phyloP scores from a whole-genome alignment of 2,888 invertebrate species.

The Orchestes rusci region DNA sequence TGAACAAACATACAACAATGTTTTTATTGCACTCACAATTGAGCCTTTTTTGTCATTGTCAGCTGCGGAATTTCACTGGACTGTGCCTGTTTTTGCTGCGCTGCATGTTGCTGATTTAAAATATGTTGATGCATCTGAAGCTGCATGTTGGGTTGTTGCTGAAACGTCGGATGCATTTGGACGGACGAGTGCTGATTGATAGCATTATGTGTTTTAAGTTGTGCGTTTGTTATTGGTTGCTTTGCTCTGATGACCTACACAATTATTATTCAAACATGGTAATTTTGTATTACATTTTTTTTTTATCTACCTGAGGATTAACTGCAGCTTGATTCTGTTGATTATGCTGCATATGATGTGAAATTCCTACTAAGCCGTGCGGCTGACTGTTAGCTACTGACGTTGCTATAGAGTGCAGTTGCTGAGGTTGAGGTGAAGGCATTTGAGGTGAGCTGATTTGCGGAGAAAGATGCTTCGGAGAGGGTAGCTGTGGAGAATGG shows the following conservation, averaged over 20 bases:
- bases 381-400: constrained; percentile 7
- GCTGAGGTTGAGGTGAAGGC: constrained; percentile 26
- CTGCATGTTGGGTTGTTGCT: constrained; percentile 9
- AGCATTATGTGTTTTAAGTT: no score
- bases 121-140: constrained; percentile 15
- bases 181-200: constrained; percentile 19
- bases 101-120: constrained; percentile 15
- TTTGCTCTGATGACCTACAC: constrained; percentile 10
- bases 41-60: constrained; percentile 39
- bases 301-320: constrained; percentile 10
- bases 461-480: constrained; percentile 19
- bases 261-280: neutral
- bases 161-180: neutral
- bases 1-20: neutral
- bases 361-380: constrained; percentile 6
- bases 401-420: constrained; percentile 5
- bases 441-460: constrained; percentile 23
- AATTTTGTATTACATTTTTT: neutral
- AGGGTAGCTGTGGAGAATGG: constrained; percentile 18
- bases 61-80: constrained; percentile 23
- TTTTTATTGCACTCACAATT: constrained; percentile 37
- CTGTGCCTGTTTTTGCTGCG: constrained; percentile 20
- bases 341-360: constrained; percentile 9
- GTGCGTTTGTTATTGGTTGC: no score
- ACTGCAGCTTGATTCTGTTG: constrained; percentile 10